Conservation (phyloP, 64 coral and sea anemone species). For the Hydrozoanthus tunicans region DNA sequence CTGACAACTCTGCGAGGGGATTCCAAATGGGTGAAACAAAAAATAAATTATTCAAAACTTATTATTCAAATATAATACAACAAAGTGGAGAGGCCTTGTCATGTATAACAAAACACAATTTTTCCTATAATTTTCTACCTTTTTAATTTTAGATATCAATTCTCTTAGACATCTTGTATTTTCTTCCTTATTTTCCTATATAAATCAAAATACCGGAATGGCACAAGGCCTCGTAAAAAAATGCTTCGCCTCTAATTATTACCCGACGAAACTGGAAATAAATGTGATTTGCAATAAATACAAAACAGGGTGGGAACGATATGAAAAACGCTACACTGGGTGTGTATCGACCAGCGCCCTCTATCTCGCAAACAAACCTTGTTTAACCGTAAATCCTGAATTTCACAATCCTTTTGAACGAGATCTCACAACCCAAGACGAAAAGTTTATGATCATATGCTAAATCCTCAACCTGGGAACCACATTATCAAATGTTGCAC, state of each 20-base stretch:
- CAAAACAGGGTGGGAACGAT: conserved; percentile 47
- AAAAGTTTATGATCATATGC: not conserved
- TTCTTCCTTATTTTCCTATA: not conserved
- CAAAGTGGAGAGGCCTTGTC: not conserved
- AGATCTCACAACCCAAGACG: not conserved
- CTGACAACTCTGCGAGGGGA: too few species aligned
- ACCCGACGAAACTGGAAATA: not conserved
- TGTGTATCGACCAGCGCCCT: conserved; percentile 57
- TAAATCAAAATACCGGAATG: too few species aligned
- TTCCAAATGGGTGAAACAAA: not conserved
- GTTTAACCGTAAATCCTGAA: not conserved
- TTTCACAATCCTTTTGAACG: conserved; percentile 15
- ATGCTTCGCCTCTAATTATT: not conserved
- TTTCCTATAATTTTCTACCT: not conserved
- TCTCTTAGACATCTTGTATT: not conserved
- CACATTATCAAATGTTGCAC: not conserved
- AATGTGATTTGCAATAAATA: conserved; percentile 10
- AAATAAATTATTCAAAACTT: conserved; percentile 53
- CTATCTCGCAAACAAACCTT: not conserved
- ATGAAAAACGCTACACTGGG: conserved; percentile 27
- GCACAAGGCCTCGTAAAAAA: not conserved
- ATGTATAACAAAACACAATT: conserved; percentile 4
- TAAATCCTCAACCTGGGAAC: not conserved
- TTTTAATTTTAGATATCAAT: conserved; percentile 14
- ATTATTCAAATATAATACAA: conserved; percentile 43